phyloP scores from a whole-genome alignment of 1,140 invertebrate species.

The Coptotermes formosanus region DNA sequence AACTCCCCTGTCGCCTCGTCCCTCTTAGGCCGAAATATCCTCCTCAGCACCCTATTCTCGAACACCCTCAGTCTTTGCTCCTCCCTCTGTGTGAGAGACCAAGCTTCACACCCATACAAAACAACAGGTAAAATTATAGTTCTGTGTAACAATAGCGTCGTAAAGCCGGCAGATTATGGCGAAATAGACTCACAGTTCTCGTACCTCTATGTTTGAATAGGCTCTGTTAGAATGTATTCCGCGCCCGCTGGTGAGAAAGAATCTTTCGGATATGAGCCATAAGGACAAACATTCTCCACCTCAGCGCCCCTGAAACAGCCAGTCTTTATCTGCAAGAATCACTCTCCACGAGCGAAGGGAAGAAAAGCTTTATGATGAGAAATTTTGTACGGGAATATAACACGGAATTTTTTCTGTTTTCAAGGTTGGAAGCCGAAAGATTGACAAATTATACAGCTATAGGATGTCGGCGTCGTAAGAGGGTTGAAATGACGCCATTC shows the following conservation, averaged over 20 bases:
- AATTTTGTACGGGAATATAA: neutral
- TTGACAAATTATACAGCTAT: conserved; percentile 15
- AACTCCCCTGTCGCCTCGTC: too few relatives aligned
- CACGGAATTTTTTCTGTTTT: neutral
- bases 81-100: too few relatives aligned
- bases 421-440: neutral
- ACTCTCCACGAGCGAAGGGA: neutral
- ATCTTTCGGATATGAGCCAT: neutral
- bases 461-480: neutral
- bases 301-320: neutral
- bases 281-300: neutral
- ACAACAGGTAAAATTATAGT: too few relatives aligned
- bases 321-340: neutral
- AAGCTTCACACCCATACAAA: too few relatives aligned
- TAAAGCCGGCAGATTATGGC: too few relatives aligned
- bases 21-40: too few relatives aligned
- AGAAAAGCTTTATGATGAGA: neutral
- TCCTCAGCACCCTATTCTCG: too few relatives aligned
- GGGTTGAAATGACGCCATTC: conserved; percentile 1
- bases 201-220: too few relatives aligned
- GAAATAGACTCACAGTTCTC: too few relatives aligned
- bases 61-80: too few relatives aligned
- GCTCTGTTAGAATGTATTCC: too few relatives aligned
- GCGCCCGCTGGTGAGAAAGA: neutral
- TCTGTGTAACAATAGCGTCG: too few relatives aligned